A percentile compares a stretch with the other conserved stretches of the same genome.
Evolutionary conservation across 1,140 invertebrate species (phyloP).

Genomic region (Trichonephila clavipes): DNA sequence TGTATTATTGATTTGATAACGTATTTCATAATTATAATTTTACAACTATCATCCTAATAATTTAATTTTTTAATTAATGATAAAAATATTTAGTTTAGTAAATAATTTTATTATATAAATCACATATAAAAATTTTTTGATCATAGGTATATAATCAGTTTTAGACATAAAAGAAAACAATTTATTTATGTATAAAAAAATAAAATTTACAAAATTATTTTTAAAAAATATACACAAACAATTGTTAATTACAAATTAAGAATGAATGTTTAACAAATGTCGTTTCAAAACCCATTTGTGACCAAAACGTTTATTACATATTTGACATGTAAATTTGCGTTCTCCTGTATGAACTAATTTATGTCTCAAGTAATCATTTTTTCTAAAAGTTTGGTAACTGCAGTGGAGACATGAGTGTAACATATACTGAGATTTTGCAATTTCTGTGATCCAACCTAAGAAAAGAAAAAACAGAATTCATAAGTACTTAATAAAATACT

Average conservation of each 20-base stretch:
- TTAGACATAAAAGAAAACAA: too few relatives aligned
- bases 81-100: too few relatives aligned
- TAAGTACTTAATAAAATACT: not conserved
- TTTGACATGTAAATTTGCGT: not conserved
- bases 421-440: not conserved
- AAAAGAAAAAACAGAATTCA: not conserved
- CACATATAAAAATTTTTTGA: too few relatives aligned
- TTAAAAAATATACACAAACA: too few relatives aligned
- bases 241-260: not conserved
- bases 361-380: slow-evolving; percentile 22
- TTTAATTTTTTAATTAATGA: too few relatives aligned
- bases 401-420: not conserved
- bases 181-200: too few relatives aligned
- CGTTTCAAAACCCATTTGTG: slow-evolving; percentile 9
- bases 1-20: too few relatives aligned
- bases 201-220: too few relatives aligned
- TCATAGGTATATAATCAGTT: too few relatives aligned
- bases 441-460: not conserved
- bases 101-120: too few relatives aligned
- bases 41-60: too few relatives aligned
- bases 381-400: not conserved
- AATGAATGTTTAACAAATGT: slow-evolving; percentile 10
- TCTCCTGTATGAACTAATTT: slow-evolving; percentile 28
- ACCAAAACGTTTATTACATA: slow-evolving; percentile 1
- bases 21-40: too few relatives aligned